Evolutionary conservation across 1,140 invertebrate genomes (phyloP).

Genomic region (Halictus rubicundus): DNA sequence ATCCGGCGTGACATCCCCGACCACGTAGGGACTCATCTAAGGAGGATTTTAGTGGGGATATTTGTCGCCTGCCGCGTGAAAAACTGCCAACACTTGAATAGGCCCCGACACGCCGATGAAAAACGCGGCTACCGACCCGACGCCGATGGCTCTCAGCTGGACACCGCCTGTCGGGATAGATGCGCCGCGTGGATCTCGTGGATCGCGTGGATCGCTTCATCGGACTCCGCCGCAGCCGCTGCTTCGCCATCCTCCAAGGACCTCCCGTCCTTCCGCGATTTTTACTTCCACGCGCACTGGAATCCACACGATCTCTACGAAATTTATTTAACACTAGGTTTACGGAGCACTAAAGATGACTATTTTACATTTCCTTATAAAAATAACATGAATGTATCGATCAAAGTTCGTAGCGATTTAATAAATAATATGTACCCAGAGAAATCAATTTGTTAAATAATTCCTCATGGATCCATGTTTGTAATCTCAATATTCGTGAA

Average conservation of each 20-base stretch:
- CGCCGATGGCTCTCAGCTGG: slow-evolving; percentile 66
- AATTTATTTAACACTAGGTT: no score
- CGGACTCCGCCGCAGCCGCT: neutral
- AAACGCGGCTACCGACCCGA: slow-evolving; percentile 69
- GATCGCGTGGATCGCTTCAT: slow-evolving; percentile 15
- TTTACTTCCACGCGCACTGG: no score
- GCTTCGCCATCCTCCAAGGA: neutral
- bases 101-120: slow-evolving; percentile 67
- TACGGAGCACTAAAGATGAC: no score
- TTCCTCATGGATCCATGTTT: no score
- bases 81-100: slow-evolving; percentile 75
- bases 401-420: no score
- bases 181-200: slow-evolving; percentile 35
- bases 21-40: slow-evolving; percentile 73
- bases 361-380: no score
- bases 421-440: no score
- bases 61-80: slow-evolving; percentile 71
- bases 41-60: slow-evolving; percentile 72
- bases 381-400: no score
- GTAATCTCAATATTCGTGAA: no score
- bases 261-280: neutral
- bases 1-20: slow-evolving; percentile 68
- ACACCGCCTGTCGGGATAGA: slow-evolving; percentile 60
- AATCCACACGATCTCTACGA: no score
- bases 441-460: no score